Evolutionary conservation across 2,888 invertebrate species (phyloP).

Genomic region (Bombyx huttoni): DNA sequence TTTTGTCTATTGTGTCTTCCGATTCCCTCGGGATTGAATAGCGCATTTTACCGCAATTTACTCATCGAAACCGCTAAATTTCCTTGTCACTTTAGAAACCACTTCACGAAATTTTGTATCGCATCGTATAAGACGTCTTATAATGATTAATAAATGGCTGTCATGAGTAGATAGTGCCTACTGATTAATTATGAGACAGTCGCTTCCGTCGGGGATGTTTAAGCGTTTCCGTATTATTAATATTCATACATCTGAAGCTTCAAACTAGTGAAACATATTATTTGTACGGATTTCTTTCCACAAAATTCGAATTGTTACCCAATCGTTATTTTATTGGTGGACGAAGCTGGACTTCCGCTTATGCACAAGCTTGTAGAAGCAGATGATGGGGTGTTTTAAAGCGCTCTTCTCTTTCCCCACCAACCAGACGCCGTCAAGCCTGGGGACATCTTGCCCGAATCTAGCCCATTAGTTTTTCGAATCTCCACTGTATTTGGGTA

Average conservation of each 20-base stretch:
- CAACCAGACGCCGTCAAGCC: too few species aligned
- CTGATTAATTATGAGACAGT: slow-evolving; percentile 6
- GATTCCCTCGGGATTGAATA: slow-evolving; percentile 53
- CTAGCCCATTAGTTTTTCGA: too few species aligned
- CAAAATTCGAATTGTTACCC: too few species aligned
- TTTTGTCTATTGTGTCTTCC: slow-evolving; percentile 45
- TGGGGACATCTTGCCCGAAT: too few species aligned
- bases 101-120: background rate
- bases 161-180: too few species aligned
- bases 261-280: background rate
- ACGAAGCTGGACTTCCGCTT: too few species aligned
- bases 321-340: too few species aligned
- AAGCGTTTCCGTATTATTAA: slow-evolving; percentile 19
- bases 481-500: too few species aligned
- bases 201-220: slow-evolving; percentile 25
- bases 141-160: too few species aligned
- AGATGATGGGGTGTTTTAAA: too few species aligned
- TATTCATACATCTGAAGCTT: slow-evolving; percentile 5
- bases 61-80: slow-evolving; percentile 10
- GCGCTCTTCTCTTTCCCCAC: too few species aligned
- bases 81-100: background rate
- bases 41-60: slow-evolving; percentile 17
- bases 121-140: background rate
- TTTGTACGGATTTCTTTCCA: background rate
- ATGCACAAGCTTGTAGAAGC: too few species aligned